A percentile compares a stretch with the other conserved stretches of the same genome.
phyloP scores from a whole-genome alignment of 2,113 vertebrate species.

The Origma solitaria region DNA sequence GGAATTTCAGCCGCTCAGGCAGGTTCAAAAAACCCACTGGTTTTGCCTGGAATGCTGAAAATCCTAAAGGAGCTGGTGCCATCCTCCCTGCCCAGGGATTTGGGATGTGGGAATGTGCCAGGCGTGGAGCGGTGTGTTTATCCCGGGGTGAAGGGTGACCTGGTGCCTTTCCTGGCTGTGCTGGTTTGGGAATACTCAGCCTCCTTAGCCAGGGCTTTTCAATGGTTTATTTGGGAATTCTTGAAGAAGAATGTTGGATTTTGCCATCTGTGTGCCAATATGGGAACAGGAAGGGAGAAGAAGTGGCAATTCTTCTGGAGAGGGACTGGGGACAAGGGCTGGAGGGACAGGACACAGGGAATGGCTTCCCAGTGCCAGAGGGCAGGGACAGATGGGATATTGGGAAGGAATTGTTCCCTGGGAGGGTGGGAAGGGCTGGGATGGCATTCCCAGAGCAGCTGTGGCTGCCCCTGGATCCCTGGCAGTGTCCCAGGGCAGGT shows the following conservation, averaged over 20 bases:
- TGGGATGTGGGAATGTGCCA: accelerated
- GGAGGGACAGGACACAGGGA: not conserved
- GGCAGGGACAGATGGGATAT: not conserved
- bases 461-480: not conserved
- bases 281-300: not conserved
- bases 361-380: not conserved
- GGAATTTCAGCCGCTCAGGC: not conserved
- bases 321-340: not conserved
- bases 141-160: accelerated
- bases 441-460: not conserved
- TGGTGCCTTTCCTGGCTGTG: not conserved
- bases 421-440: not conserved
- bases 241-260: not conserved
- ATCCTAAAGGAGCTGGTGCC: accelerated
- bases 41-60: not conserved
- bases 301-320: not conserved
- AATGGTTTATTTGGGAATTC: not conserved
- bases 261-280: accelerated
- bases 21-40: not conserved
- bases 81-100: accelerated
- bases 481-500: not conserved
- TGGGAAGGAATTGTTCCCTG: not conserved
- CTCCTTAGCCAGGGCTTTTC: not conserved
- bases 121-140: accelerated
- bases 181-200: not conserved